A percentile compares a stretch with the other conserved stretches of the same genome.
phyloP scores from a whole-genome alignment of 2,113 vertebrate species.

The Trogon melanurus region DNA sequence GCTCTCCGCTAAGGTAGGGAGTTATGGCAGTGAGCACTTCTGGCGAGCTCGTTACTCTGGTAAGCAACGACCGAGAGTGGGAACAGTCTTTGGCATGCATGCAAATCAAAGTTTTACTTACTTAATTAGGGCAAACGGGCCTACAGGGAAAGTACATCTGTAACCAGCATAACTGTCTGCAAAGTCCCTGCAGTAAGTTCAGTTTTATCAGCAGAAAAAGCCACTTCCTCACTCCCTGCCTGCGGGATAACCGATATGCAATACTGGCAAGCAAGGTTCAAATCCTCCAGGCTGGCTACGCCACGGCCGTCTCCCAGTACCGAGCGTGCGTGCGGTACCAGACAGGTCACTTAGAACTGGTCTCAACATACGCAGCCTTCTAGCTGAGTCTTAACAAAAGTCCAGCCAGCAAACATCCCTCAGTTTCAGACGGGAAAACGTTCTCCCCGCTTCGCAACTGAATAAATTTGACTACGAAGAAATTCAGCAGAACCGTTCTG shows the following conservation, averaged over 20 bases:
- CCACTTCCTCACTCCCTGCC: not conserved
- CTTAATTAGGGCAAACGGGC: not conserved
- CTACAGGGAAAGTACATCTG: not conserved
- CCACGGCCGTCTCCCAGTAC: not conserved
- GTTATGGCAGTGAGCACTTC: not conserved
- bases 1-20: not conserved
- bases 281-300: not conserved
- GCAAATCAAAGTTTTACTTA: not conserved
- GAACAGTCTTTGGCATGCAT: not conserved
- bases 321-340: fast-evolving
- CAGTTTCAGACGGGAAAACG: not conserved
- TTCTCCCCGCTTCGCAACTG: not conserved
- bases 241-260: not conserved
- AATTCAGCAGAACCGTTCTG: not conserved
- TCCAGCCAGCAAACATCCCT: not conserved
- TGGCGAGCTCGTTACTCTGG: not conserved
- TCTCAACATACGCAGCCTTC: not conserved
- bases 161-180: not conserved
- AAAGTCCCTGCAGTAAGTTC: not conserved
- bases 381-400: not conserved
- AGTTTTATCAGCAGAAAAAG: not conserved
- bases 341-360: not conserved
- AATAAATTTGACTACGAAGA: not conserved
- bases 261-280: not conserved
- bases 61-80: not conserved